Evolutionary conservation across 2,888 invertebrate species (phyloP).

Genomic region (Eutolmus rufibarbis): DNA sequence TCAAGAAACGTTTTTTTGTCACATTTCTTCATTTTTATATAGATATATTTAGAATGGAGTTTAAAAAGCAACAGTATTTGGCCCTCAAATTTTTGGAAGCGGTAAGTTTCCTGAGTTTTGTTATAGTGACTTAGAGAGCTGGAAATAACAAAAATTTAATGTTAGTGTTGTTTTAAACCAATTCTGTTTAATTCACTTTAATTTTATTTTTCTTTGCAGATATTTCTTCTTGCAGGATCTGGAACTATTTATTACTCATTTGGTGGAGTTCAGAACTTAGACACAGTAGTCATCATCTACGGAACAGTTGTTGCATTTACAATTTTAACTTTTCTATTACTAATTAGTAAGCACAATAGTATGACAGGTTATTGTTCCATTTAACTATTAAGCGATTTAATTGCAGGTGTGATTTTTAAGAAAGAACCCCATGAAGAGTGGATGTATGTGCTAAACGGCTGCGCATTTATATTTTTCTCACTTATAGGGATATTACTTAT

Average conservation of each 20-base stretch:
- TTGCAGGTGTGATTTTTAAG: background rate
- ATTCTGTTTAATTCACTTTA: background rate
- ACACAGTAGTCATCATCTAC: background rate
- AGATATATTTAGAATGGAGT: background rate
- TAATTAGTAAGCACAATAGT: background rate
- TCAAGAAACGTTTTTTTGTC: background rate
- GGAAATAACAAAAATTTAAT: too few relatives aligned
- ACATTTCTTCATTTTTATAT: background rate
- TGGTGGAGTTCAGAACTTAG: background rate
- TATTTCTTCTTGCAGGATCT: background rate
- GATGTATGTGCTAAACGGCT: background rate
- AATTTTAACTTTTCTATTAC: background rate
- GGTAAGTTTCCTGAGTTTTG: background rate
- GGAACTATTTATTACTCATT: background rate
- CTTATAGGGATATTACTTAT: background rate
- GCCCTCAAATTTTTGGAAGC: background rate
- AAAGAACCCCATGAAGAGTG: background rate
- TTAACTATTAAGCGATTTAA: background rate
- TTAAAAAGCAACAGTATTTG: background rate
- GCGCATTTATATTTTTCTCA: background rate
- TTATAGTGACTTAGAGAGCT: background rate
- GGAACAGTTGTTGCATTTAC: background rate
- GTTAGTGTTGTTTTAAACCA: too few relatives aligned
- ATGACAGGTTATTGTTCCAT: background rate
- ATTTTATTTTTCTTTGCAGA: background rate